These are phyloP conservation scores for Strix aluco DNA, from an alignment of 2,113 vertebrate species.

Conservation along the genomic window DNA sequence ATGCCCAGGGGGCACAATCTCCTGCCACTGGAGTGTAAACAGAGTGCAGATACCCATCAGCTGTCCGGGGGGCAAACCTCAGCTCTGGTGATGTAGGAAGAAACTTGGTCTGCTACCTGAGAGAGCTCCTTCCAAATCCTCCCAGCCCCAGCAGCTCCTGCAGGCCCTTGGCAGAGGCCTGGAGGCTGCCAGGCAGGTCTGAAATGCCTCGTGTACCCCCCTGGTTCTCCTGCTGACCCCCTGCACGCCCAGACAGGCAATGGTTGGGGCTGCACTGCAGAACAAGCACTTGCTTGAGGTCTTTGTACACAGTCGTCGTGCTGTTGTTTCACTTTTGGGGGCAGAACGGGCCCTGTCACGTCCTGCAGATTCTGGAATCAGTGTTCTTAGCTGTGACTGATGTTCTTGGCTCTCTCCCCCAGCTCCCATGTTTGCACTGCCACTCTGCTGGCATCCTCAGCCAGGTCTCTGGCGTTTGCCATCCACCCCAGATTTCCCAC, in stretches of 20 bases:
- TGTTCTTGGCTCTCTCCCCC: neutral
- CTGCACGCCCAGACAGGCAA: neutral
- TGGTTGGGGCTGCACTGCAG: neutral
- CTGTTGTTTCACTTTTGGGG: neutral
- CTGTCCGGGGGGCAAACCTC: neutral
- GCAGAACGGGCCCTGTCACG: accelerated
- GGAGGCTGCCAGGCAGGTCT: neutral
- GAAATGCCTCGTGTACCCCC: neutral
- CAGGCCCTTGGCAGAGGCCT: neutral
- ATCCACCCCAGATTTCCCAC: neutral
- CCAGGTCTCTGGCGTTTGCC: neutral
- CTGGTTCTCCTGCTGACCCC: neutral
- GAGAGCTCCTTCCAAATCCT: neutral
- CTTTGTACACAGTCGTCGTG: accelerated
- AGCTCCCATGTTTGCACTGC: neutral
- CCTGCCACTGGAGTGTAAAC: accelerated
- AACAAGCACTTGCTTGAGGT: neutral
- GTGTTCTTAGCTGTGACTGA: neutral
- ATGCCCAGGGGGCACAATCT: neutral
- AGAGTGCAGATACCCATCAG: neutral
- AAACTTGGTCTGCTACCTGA: neutral
- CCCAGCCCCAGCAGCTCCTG: accelerated
- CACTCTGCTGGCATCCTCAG: neutral
- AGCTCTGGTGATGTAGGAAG: neutral
- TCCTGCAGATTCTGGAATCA: neutral